Evolutionary conservation across 2,797 vertebrate genomes (phyloP).

Genomic region (Fistularia commersonii): DNA sequence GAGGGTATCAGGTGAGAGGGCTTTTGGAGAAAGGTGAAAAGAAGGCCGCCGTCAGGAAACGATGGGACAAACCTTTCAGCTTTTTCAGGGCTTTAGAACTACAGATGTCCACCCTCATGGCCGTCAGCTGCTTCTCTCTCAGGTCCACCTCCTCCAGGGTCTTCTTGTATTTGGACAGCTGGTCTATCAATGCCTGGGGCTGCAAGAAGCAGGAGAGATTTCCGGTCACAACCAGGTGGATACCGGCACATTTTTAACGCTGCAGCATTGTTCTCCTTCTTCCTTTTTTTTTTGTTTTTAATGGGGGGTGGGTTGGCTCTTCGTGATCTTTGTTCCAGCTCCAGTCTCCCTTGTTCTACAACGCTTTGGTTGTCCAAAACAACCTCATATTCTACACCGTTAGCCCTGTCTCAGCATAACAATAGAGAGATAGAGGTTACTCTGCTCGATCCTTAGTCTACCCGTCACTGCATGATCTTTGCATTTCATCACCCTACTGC

Average conservation of each 20-base stretch:
- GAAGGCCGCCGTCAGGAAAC: background rate
- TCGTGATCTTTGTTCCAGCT: no score
- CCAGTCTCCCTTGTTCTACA: no score
- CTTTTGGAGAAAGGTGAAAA: background rate
- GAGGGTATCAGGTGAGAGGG: background rate
- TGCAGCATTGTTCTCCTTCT: no score
- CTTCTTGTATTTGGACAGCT: conserved; percentile 83
- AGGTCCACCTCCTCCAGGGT: conserved; percentile 89
- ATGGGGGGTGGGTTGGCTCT: no score
- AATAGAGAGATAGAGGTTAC: no score
- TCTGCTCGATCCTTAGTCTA: no score
- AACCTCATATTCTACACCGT: no score
- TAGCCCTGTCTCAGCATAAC: no score
- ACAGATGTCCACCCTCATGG: conserved; percentile 95
- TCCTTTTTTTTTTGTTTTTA: no score
- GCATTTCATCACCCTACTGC: no score
- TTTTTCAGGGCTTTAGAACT: conserved; percentile 91
- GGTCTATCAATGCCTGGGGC: conserved; percentile 90
- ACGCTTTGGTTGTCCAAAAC: no score
- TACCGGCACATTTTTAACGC: background rate
- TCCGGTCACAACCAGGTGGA: conserved; percentile 3
- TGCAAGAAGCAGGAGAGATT: conserved; percentile 44
- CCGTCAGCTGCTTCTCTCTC: conserved; percentile 92
- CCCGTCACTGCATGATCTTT: no score
- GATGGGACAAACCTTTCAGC: conserved; percentile 85